Base-by-base conservation (phyloP, 2,888 invertebrate species). In the Tenthredo distinguenda region DNA sequence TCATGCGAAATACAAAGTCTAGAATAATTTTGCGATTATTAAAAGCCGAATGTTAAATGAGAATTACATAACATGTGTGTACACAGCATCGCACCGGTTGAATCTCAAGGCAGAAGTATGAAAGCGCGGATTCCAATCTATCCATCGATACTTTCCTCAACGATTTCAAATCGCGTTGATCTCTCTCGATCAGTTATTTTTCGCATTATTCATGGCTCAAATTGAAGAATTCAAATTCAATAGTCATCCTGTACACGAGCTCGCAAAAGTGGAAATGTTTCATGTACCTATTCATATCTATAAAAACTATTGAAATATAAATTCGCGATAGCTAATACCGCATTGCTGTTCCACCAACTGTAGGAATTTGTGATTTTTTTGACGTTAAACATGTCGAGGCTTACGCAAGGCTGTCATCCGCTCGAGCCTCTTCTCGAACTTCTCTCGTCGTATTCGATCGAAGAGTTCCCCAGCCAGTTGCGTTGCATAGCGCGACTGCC, bases 381-480 rank as follows among this genome's bases (percentile, higher is more conserved):
- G 2, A 68, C 62, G 18, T 68, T 15, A 34, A 68, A 68, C 68
- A 34, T 34, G n/a, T 9, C 47, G 40, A 21, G 21, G 10, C 12
- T 21, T 12, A 15, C 47, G 43, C 74, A 40, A 74, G 10, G 86
- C 85, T 76, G 83, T 85, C 68, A 86, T 85, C 86, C 79, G 85
- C 87, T 85, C 85, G 18, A 68, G 34, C 31, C 55, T 34, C 71
- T 72, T 34, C 50, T 50, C 21, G n/a, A 72, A 15, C 7, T 7
- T 72, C 18, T 68, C 50, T 47, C n/a, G 77, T 77, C 55, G 62
- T 40, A 84, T 71, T 40, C n/a, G 79, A 82, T 84, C 72, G 62
- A 81, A 87, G 87, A 90, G 87, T 88, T 88, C 68, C 68, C 18
- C 15, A 9, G 83, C 68, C 88, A 88, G 88, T 65, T 86, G 79